A percentile compares a stretch with the other conserved stretches of the same genome.
These are phyloP conservation scores for Hofmannophila pseudospretella DNA, from an alignment of 2,888 invertebrate species.

Conservation along the genomic window DNA sequence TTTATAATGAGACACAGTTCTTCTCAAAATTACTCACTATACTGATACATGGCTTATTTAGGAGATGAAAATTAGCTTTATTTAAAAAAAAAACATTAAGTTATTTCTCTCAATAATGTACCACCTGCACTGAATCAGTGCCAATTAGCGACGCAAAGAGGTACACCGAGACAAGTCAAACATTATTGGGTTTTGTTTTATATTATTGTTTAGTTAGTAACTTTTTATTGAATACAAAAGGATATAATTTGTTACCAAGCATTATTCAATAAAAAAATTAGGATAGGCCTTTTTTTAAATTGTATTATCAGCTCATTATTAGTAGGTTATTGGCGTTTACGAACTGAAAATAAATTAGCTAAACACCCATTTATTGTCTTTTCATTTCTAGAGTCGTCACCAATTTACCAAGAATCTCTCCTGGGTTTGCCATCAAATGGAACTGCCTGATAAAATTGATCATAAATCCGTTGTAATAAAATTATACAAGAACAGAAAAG, in stretches of 20 bases:
- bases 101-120: constrained; percentile 63
- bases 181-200: constrained; percentile 65
- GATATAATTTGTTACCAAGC: constrained; percentile 76
- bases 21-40: constrained; percentile 45
- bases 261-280: constrained; percentile 73
- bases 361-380: constrained; percentile 49
- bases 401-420: too few species aligned
- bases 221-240: constrained; percentile 73
- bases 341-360: constrained; percentile 78
- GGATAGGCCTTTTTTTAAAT: constrained; percentile 72
- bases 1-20: constrained; percentile 33
- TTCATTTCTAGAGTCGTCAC: too few species aligned
- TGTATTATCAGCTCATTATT: constrained; percentile 77
- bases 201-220: constrained; percentile 63
- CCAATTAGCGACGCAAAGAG: not conserved
- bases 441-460: too few species aligned
- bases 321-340: constrained; percentile 76
- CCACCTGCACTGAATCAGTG: constrained; percentile 9
- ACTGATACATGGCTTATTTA: constrained; percentile 56
- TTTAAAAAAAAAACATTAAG: constrained; percentile 64
- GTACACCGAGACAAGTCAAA: constrained; percentile 14
- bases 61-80: constrained; percentile 66
- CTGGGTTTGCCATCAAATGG: too few species aligned
- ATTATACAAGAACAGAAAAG: too few species aligned
- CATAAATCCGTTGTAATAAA: too few species aligned